These are phyloP conservation scores for Mustelus asterias DNA, from an alignment of 2,113 vertebrate species.

Conservation along the genomic window DNA sequence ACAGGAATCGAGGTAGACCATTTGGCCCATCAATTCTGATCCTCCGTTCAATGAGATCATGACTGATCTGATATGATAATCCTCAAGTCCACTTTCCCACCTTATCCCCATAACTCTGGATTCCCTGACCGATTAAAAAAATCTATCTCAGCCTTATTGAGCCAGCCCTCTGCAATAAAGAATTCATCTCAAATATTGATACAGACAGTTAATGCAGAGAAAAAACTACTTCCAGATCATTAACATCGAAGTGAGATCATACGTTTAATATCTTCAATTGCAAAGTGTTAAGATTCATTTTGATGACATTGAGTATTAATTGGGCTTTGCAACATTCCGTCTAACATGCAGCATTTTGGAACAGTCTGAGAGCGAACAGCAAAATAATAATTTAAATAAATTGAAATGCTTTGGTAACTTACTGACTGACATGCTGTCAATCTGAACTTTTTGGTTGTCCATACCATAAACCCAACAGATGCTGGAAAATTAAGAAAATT, in stretches of 20 bases:
- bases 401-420: slow-evolving; percentile 50
- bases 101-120: too few species aligned
- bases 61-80: too few species aligned
- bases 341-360: neutral
- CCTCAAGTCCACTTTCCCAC: too few species aligned
- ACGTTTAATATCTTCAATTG: neutral
- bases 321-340: neutral
- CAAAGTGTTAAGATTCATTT: neutral
- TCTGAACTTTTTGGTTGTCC: slow-evolving; percentile 72
- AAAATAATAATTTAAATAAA: neutral
- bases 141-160: too few species aligned
- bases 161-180: too few species aligned
- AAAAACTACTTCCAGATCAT: neutral
- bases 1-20: too few species aligned
- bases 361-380: neutral
- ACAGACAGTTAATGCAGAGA: neutral
- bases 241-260: neutral
- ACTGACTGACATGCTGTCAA: slow-evolving; percentile 73
- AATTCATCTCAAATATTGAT: neutral
- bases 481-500: slow-evolving; percentile 52
- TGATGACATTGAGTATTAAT: neutral
- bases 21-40: too few species aligned
- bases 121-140: too few species aligned
- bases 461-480: slow-evolving; percentile 75
- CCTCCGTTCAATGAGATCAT: too few species aligned